phyloP scores from a whole-genome alignment of 2,113 vertebrate genomes.

The Trogon surrucura region DNA sequence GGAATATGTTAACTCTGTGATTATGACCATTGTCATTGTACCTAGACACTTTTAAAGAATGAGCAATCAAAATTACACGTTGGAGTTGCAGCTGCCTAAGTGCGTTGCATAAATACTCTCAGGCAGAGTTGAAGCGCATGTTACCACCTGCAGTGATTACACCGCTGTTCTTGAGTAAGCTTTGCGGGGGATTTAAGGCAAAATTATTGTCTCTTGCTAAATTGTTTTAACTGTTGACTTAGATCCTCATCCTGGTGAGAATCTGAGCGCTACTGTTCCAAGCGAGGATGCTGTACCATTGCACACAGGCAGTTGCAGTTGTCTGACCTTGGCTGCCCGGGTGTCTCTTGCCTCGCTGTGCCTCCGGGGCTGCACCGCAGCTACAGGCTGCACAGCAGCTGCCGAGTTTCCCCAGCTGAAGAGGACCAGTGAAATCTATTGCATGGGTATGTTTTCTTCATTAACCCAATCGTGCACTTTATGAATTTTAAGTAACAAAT shows the following conservation, averaged over 20 bases:
- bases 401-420: not conserved
- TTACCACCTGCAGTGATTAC: not conserved
- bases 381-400: not conserved
- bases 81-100: not conserved
- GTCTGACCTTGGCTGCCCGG: not conserved
- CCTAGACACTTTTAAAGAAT: not conserved
- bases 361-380: accelerated
- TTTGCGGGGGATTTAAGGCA: not conserved
- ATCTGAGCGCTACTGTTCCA: not conserved
- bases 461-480: not conserved
- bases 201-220: not conserved
- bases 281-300: not conserved
- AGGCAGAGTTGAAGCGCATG: accelerated
- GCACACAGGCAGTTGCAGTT: not conserved
- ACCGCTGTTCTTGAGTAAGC: not conserved
- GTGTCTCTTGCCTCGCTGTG: not conserved
- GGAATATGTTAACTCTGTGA: not conserved
- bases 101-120: not conserved
- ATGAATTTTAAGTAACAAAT: not conserved
- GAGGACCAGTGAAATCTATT: not conserved
- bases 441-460: not conserved
- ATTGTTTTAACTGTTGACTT: not conserved
- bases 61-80: not conserved
- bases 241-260: not conserved
- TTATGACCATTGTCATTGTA: not conserved